Conservation (phyloP, 1,140 invertebrate genomes). For the Contarinia nasturtii region DNA sequence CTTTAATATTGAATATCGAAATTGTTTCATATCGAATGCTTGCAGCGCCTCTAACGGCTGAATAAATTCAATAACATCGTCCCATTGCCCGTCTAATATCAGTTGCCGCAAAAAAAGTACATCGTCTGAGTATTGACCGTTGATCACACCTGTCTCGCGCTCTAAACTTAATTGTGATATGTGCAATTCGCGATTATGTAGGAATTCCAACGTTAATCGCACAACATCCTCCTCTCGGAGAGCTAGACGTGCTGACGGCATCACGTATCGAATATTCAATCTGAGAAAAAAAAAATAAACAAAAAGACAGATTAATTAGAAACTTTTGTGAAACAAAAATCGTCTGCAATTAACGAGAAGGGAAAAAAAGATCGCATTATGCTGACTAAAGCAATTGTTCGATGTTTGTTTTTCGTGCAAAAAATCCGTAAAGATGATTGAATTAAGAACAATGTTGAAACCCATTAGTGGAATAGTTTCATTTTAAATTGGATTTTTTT, state of each 20-base stretch:
- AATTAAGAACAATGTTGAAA: too few relatives aligned
- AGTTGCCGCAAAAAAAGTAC: slow-evolving; percentile 82
- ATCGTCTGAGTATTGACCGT: slow-evolving; percentile 79
- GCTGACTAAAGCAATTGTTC: too few relatives aligned
- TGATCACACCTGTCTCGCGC: slow-evolving; percentile 88
- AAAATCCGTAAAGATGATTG: too few relatives aligned
- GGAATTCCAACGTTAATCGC: slow-evolving; percentile 76
- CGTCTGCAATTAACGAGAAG: too few relatives aligned
- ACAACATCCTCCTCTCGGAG: slow-evolving; percentile 83
- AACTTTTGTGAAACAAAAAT: too few relatives aligned
- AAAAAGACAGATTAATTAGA: neutral
- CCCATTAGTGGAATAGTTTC: too few relatives aligned
- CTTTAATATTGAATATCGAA: slow-evolving; percentile 68
- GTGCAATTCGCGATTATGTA: slow-evolving; percentile 74
- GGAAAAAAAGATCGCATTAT: too few relatives aligned
- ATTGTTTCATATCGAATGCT: slow-evolving; percentile 60
- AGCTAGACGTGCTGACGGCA: slow-evolving; percentile 64
- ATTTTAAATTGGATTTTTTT: too few relatives aligned
- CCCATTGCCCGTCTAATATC: slow-evolving; percentile 95
- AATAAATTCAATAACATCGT: slow-evolving; percentile 90
- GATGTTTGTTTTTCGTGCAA: too few relatives aligned
- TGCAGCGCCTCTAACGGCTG: slow-evolving; percentile 76
- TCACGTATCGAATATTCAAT: slow-evolving; percentile 18
- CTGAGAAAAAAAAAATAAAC: neutral
- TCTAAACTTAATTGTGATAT: slow-evolving; percentile 84